Evolutionary conservation across 2,113 vertebrate species (phyloP), one percentile per base, ranked within the genome.

Genomic region (Megaceryle torquata): DNA sequence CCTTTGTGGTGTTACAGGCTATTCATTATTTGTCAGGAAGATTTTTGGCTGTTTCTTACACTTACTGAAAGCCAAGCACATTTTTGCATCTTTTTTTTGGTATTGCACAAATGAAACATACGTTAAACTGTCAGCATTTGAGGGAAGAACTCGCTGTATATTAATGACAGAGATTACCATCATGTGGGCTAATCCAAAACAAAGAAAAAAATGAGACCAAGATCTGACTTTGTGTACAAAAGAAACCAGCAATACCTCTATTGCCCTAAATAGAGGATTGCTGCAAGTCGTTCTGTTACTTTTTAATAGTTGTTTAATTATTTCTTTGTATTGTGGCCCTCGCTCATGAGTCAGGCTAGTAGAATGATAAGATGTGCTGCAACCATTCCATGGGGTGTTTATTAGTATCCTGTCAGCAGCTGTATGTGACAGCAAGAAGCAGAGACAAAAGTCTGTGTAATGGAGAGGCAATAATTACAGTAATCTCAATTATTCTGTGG

Each of bases 21-120:
- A 4, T 59, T 81, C 10, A 0, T 44, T 53, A 67, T 51, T 83
- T 84, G 53, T 57, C 72, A 65, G 86, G 44, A 94, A 63, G 35
- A 86, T 56, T 91, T 54, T 60, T 81, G 75, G 17, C 69, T 72
- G 28, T 80, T 94, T 70, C 75, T 28, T 17, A 7, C 22, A 24
- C 41, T 61, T 64, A 9, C 1, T 61, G 72, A 84, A 86, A 89
- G 65, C 48, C 65, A 82, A 82, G 69, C n/a, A 89, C 44, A 61
- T 92, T 89, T 29, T 91, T 57, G 0, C 72, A 68, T 88, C 54
- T 41, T 65, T 93, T 96, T 88, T 96, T 81, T 90, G 60, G 48
- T 67, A 69, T 26, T 76, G 65, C 5, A 1, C 60, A 60, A 69
- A 56, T 19, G 21, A 95, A 93, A 78, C 37, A 10, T 63, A 80